Evolutionary conservation across 2,113 vertebrate species (phyloP), one percentile per base, ranked within the genome.

Genomic region (Poicephalus gulielmi): DNA sequence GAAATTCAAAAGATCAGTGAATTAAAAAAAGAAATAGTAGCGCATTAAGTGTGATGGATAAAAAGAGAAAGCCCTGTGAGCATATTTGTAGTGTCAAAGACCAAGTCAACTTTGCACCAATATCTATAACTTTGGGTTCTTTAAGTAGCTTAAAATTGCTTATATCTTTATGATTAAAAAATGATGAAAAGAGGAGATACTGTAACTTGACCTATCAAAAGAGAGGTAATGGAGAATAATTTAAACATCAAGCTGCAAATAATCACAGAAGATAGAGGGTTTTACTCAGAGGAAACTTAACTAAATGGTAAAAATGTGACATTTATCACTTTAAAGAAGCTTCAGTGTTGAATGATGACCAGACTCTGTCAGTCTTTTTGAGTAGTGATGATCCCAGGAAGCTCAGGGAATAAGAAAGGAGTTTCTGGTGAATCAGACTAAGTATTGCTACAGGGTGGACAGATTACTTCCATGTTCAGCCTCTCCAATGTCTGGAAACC

Each of bases 381-480:
- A 95, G 57, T 95, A 88, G 94, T 92, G 94, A 76, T 96, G 92
- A 95, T 96, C 94, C 77, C 37, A 69, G 62, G 69, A 95, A 96
- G 88, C 92, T 91, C 63, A 76, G 94, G 90, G 96, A 92, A 73
- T 95, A 84, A 44, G 59, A 85, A 89, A 80, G 60, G 16, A 13
- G 62, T 66, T 96, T 84, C 47, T 93, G 90, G 69, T 94, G 80
- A 93, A 86, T 92, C 74, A 86, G 74, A 17, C 57, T 82, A 74
- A 66, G 41, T 82, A 55, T 50, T 94, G 80, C 80, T 92, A 55
- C 13, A 68, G 55, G 24, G 7, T 24, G 69, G 62, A 83, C 35
- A 84, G 50, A 88, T 68, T 86, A 39, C 55, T 97, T 94, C 86
- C 77, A 52, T 43, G 52, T 88, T 95, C 92, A 93, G 55, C 52